Percentiles rank a stretch among this genome's conserved stretches.
phyloP scores from a whole-genome alignment of 2,797 vertebrate species.

The Cetoscarus ocellatus region DNA sequence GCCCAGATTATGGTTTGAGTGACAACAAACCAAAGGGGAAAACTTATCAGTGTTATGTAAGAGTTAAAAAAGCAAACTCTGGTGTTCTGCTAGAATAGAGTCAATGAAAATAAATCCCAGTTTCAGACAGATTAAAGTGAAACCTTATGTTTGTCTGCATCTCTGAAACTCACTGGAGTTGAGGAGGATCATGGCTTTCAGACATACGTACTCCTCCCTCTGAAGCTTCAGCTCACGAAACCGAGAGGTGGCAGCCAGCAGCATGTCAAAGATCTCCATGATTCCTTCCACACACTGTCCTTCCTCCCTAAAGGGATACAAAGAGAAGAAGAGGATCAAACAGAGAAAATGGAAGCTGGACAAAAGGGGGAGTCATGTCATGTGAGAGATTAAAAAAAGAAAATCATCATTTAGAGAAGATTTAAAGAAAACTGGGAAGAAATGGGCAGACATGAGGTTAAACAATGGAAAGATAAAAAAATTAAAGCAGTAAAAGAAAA shows the following conservation, averaged over 20 bases:
- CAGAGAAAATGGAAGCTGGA: background rate
- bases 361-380: no score
- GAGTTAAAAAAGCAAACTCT: background rate
- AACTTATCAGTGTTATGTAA: constrained; percentile 23
- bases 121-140: background rate
- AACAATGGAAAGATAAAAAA: background rate
- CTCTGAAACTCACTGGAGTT: constrained; percentile 94
- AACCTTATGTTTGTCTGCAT: background rate
- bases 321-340: background rate
- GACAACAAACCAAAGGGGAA: constrained; percentile 24
- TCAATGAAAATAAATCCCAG: background rate
- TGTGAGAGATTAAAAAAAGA: background rate
- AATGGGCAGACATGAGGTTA: background rate
- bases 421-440: background rate
- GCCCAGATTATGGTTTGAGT: constrained; percentile 15
- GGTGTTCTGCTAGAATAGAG: background rate
- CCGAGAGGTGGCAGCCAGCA: constrained; percentile 93
- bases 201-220: constrained; percentile 96
- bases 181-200: constrained; percentile 98
- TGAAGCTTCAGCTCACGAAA: constrained; percentile 96
- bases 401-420: background rate
- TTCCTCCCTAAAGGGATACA: constrained; percentile 87
- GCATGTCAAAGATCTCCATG: constrained; percentile 98
- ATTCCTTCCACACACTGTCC: constrained; percentile 97
- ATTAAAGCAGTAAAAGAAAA: no score